Conservation (phyloP, 2,888 invertebrate genomes). For the Patella ulyssiponensis region DNA sequence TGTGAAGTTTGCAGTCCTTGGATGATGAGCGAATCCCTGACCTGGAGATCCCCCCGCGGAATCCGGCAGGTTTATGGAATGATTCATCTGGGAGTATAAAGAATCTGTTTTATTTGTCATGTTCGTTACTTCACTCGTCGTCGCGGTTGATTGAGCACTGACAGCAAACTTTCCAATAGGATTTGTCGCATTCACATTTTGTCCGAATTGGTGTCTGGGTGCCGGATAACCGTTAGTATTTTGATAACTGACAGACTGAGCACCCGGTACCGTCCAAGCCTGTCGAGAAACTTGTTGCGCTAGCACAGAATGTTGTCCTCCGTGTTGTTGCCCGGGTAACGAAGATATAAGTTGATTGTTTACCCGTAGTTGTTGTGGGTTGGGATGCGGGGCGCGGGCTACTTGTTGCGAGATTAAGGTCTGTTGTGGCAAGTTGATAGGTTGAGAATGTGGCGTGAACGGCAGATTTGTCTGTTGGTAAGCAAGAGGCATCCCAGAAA, state of each 20-base stretch:
- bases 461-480: slow-evolving; percentile 18
- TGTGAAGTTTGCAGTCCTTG: background rate
- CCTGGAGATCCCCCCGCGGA: background rate
- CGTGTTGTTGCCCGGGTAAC: background rate
- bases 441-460: slow-evolving; percentile 21
- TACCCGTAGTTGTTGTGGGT: no score
- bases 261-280: background rate
- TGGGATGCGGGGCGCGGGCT: background rate
- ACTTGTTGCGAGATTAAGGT: slow-evolving; percentile 18
- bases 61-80: background rate
- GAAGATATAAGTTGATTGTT: background rate
- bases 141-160: slow-evolving; percentile 19
- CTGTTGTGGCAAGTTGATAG: slow-evolving; percentile 17
- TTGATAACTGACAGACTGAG: background rate
- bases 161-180: slow-evolving; percentile 19
- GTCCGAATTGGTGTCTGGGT: background rate
- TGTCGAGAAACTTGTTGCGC: background rate
- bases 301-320: background rate
- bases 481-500: slow-evolving; percentile 18
- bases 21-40: slow-evolving; percentile 2
- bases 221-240: background rate
- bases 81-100: background rate
- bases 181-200: slow-evolving; percentile 17
- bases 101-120: slow-evolving; percentile 10
- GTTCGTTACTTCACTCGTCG: slow-evolving; percentile 2